These are phyloP conservation scores for Corythucha ciliata DNA, from an alignment of 2,888 invertebrate genomes.

Conservation along the genomic window DNA sequence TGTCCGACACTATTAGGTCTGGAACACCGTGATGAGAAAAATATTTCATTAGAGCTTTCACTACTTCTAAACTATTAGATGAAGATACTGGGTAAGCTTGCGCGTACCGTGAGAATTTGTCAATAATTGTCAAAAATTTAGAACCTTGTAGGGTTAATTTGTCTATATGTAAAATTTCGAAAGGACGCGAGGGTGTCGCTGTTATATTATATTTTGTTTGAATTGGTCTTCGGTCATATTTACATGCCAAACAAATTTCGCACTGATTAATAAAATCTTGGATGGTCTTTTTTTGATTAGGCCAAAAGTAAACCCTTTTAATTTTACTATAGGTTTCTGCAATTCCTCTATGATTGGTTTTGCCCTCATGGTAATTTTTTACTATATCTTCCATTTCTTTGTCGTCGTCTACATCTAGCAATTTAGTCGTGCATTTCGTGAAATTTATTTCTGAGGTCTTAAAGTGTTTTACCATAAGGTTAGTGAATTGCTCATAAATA, in stretches of 20 bases:
- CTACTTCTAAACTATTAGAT: slow-evolving; percentile 10
- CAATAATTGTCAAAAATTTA: slow-evolving; percentile 21
- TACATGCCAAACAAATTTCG: slow-evolving; percentile 28
- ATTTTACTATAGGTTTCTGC: slow-evolving; percentile 9
- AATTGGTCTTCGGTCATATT: slow-evolving; percentile 8
- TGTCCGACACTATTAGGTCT: slow-evolving; percentile 9
- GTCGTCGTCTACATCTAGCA: background rate
- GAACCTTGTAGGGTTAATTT: slow-evolving; percentile 7
- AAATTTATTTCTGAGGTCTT: slow-evolving; percentile 6
- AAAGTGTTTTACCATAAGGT: background rate
- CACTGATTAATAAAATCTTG: slow-evolving; percentile 33
- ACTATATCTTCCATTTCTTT: background rate
- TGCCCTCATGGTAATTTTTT: slow-evolving; percentile 13
- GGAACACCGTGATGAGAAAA: slow-evolving; percentile 15
- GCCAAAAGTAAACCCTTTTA: slow-evolving; percentile 35
- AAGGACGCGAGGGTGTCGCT: slow-evolving; percentile 18
- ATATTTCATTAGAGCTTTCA: slow-evolving; percentile 13
- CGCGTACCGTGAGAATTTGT: slow-evolving; percentile 18
- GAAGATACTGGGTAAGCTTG: slow-evolving; percentile 19
- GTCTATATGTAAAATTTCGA: slow-evolving; percentile 21
- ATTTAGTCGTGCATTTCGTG: background rate
- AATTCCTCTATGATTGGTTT: slow-evolving; percentile 14
- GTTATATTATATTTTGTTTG: slow-evolving; percentile 18
- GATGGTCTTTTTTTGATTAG: slow-evolving; percentile 32
- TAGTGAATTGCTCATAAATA: slow-evolving; percentile 2